These are phyloP conservation scores for Drosophila nigricruria DNA, from an alignment of 2,888 invertebrate species.

Conservation along the genomic window DNA sequence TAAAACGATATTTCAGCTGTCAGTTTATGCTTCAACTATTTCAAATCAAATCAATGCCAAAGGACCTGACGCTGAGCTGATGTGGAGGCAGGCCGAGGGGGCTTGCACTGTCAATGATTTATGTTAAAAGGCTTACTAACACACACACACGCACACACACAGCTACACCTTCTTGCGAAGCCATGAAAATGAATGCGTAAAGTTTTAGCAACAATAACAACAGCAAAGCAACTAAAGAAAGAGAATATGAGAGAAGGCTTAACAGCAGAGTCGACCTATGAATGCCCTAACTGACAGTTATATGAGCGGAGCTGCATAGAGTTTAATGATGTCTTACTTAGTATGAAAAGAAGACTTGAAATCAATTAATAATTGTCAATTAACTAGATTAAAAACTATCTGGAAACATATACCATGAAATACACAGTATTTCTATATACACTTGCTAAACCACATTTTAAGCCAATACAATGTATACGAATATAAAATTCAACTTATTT, in stretches of 20 bases:
- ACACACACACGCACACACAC: conserved; percentile 16
- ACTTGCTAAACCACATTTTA: neutral
- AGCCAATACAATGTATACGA: neutral
- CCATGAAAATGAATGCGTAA: conserved; percentile 43
- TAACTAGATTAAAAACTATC: neutral
- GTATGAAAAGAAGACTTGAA: neutral
- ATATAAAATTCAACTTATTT: conserved; percentile 3
- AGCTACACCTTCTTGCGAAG: conserved; percentile 44
- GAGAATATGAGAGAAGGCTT: conserved; percentile 2
- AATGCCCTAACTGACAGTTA: conserved; percentile 19
- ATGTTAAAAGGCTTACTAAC: conserved; percentile 69
- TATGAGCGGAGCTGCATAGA: too few relatives aligned
- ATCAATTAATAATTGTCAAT: neutral
- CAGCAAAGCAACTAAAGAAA: conserved; percentile 19
- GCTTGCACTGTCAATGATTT: conserved; percentile 65
- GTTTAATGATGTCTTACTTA: neutral
- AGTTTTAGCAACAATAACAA: conserved; percentile 36
- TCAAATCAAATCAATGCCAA: conserved; percentile 77
- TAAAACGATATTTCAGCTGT: conserved; percentile 79
- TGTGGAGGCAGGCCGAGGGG: neutral
- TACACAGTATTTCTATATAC: neutral
- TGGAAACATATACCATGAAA: too few relatives aligned
- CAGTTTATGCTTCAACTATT: conserved; percentile 78
- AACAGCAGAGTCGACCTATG: neutral
- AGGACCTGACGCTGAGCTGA: conserved; percentile 40